These are phyloP conservation scores for Chlorodrepanis virens DNA, from an alignment of 2,113 vertebrate genomes.

Conservation along the genomic window DNA sequence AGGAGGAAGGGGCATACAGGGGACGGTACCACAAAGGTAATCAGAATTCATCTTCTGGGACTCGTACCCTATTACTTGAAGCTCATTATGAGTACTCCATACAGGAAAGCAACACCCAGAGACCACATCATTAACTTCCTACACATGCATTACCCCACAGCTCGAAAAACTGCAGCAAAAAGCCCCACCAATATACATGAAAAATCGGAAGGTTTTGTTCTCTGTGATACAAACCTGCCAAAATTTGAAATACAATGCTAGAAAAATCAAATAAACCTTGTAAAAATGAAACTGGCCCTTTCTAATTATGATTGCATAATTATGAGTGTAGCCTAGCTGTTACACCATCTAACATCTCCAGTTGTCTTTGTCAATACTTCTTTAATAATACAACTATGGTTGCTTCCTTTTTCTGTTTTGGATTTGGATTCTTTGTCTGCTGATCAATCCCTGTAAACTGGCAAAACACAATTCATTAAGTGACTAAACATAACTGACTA, in stretches of 20 bases:
- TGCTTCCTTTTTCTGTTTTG: neutral
- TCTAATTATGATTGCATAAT: neutral
- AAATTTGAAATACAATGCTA: neutral
- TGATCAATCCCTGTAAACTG: neutral
- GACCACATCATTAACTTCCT: conserved; percentile 83
- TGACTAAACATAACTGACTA: conserved; percentile 15
- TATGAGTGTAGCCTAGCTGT: neutral
- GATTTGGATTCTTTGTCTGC: neutral
- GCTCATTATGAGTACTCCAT: conserved; percentile 89
- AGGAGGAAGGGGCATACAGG: conserved; percentile 68
- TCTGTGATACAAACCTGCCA: neutral
- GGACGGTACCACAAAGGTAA: conserved; percentile 72
- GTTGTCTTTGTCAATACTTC: neutral
- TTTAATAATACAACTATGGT: neutral
- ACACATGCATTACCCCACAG: conserved; percentile 76
- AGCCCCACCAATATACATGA: neutral
- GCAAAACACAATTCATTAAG: conserved; percentile 24
- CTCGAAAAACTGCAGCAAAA: conserved; percentile 69
- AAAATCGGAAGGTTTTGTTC: neutral
- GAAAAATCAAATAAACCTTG: neutral
- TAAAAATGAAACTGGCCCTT: neutral
- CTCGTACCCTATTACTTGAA: conserved; percentile 78
- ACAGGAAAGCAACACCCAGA: conserved; percentile 82
- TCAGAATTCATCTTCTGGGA: conserved; percentile 86
- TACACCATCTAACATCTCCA: neutral